Evolutionary conservation across 2,888 invertebrate genomes (phyloP), one percentile per base, ranked within the genome.

Genomic region (Fragum fragum): DNA sequence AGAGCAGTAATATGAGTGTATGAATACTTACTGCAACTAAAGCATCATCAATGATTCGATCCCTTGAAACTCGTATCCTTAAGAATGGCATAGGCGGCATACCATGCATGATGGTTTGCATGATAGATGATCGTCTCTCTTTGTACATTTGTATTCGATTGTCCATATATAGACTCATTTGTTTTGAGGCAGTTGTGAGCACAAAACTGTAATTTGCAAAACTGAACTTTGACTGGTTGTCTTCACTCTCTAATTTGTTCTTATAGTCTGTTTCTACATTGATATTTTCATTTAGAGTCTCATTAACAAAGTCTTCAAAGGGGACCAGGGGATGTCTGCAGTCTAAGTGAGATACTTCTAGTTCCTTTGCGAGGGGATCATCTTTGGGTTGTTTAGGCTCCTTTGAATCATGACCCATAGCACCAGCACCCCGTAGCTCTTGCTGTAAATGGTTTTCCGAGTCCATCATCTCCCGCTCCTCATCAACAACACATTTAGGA

Each of bases 191-290:
- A 16, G 98, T 97, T 39, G 98, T 98, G 84, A 99, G 95, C 87
- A 99, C 97, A 95, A 98, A 98, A 61, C 98, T 97, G 93, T 98
- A 97, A 91, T 97, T 96, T 96, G 98, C 97, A 95, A 98, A 98
- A 91, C 98, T 97, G 95, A 94, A 94, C 82, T 93, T 93, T 57
- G 97, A 80, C 83, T 85, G 91, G 7, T 84, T 86, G 57, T 92
- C 91, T 78, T 94, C 93, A 66, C 96, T 96, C 59, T 91, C 91
- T 81, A 97, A 97, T 94, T 97, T 98, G 94, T 97, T 97, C 69
- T 98, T 97, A 95, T 98, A 98, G 95, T 99, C 98, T 93, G 97
- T 96, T 94, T 98, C 98, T 97, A 98, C 98, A 95, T 98, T 98
- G 84, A 99, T 97, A 76, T 96, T 96, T 94, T 98, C 98, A 95